These are phyloP conservation scores for Sinocyclocheilus grahami DNA, from an alignment of 2,113 vertebrate genomes.

Conservation along the genomic window DNA sequence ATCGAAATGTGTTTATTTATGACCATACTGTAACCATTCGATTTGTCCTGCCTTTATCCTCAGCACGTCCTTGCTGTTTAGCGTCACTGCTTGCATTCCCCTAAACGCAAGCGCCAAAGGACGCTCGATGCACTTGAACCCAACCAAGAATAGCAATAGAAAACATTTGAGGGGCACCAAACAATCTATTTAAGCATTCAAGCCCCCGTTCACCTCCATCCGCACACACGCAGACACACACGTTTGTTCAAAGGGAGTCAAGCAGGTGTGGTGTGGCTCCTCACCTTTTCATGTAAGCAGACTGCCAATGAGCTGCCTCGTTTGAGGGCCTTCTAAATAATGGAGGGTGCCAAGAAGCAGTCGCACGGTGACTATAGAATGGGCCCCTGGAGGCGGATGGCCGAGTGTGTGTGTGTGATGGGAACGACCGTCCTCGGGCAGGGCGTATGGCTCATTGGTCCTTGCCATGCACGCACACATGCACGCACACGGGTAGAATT, in stretches of 20 bases:
- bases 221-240: background rate
- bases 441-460: constrained; percentile 44
- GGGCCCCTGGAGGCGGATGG: constrained; percentile 35
- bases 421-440: constrained; percentile 44
- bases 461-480: background rate
- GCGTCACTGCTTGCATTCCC: background rate
- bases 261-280: constrained; percentile 31
- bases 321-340: constrained; percentile 58
- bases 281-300: constrained; percentile 42
- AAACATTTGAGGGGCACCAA: constrained; percentile 31
- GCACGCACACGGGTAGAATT: constrained; percentile 41
- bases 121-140: constrained; percentile 19
- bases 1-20: background rate
- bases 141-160: background rate
- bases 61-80: constrained; percentile 4
- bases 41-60: background rate
- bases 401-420: constrained; percentile 23
- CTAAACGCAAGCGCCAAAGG: background rate
- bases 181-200: constrained; percentile 39
- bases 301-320: constrained; percentile 48
- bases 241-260: constrained; percentile 28
- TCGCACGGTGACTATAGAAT: constrained; percentile 39
- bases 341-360: constrained; percentile 46
- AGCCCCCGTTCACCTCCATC: background rate
- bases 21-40: background rate